Evolutionary conservation across 2,888 invertebrate species (phyloP).

Genomic region (Oegoconia quadripuncta): DNA sequence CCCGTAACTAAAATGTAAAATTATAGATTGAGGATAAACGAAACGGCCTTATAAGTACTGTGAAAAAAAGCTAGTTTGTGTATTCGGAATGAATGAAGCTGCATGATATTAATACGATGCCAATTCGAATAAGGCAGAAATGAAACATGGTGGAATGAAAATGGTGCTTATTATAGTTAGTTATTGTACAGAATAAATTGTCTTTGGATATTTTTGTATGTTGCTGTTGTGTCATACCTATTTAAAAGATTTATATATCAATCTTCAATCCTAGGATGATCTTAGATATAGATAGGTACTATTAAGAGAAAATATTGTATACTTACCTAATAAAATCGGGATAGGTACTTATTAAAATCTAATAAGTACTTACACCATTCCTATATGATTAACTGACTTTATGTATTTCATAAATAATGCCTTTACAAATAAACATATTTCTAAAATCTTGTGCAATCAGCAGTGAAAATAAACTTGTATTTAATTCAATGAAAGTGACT

Average conservation of each 20-base stretch:
- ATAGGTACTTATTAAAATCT: too few species aligned
- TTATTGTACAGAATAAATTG: slow-evolving; percentile 77
- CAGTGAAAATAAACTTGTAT: slow-evolving; percentile 21
- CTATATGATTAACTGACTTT: neutral
- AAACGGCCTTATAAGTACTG: slow-evolving; percentile 48
- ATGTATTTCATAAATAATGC: slow-evolving; percentile 6
- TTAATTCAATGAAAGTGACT: slow-evolving; percentile 26
- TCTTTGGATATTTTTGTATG: slow-evolving; percentile 67
- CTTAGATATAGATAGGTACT: too few species aligned
- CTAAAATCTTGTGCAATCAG: slow-evolving; percentile 45
- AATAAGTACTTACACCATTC: neutral
- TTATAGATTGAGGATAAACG: slow-evolving; percentile 28
- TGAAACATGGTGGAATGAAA: slow-evolving; percentile 47
- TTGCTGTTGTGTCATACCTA: slow-evolving; percentile 40
- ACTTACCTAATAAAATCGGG: too few species aligned
- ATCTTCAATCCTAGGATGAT: too few species aligned
- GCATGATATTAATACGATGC: slow-evolving; percentile 44
- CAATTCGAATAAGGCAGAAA: slow-evolving; percentile 36
- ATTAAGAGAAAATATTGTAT: too few species aligned
- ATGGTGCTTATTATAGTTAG: slow-evolving; percentile 77
- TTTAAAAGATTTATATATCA: too few species aligned
- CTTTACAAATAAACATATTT: slow-evolving; percentile 17
- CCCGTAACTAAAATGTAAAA: slow-evolving; percentile 24
- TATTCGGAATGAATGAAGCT: slow-evolving; percentile 22
- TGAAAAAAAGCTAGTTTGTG: slow-evolving; percentile 35